A percentile compares a stretch with the other conserved stretches of the same genome.
These are phyloP conservation scores for Lutjanus campechanus DNA, from an alignment of 2,797 vertebrate species.

Conservation along the genomic window DNA sequence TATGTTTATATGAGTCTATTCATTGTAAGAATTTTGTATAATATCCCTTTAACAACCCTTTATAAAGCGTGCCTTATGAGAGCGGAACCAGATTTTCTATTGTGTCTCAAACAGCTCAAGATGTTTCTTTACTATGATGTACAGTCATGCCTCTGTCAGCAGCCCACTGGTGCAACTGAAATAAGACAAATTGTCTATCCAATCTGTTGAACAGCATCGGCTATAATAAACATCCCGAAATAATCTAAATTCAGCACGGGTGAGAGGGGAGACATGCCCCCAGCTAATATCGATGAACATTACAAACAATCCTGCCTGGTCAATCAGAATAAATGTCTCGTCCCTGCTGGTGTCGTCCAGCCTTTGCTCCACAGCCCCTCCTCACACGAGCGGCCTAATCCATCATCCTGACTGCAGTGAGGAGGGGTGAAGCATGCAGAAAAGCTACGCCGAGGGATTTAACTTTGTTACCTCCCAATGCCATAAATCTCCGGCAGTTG, in stretches of 20 bases:
- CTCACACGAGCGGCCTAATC: conserved; percentile 57
- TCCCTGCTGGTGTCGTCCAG: conserved; percentile 43
- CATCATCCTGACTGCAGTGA: conserved; percentile 73
- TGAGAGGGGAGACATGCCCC: conserved; percentile 19
- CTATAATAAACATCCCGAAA: conserved; percentile 39
- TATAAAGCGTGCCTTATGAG: background rate
- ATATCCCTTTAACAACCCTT: background rate
- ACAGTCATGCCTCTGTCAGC: conserved; percentile 8
- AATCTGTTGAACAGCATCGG: conserved; percentile 31
- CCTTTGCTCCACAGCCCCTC: conserved; percentile 33
- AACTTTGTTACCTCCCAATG: conserved; percentile 57
- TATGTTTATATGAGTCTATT: too few species aligned
- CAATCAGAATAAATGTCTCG: conserved; percentile 56
- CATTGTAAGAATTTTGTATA: too few species aligned
- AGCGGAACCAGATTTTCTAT: conserved; percentile 1
- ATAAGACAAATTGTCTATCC: conserved; percentile 18
- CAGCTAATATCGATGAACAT: conserved; percentile 44
- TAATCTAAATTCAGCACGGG: conserved; percentile 40
- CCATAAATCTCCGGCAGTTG: conserved; percentile 62
- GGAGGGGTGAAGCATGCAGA: conserved; percentile 46
- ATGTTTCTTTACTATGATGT: background rate
- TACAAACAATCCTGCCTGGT: conserved; percentile 44
- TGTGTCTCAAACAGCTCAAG: background rate
- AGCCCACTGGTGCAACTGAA: background rate
- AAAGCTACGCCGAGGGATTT: conserved; percentile 51